These are phyloP conservation scores for Aythya baeri DNA, from an alignment of 2,113 vertebrate species.

Conservation along the genomic window DNA sequence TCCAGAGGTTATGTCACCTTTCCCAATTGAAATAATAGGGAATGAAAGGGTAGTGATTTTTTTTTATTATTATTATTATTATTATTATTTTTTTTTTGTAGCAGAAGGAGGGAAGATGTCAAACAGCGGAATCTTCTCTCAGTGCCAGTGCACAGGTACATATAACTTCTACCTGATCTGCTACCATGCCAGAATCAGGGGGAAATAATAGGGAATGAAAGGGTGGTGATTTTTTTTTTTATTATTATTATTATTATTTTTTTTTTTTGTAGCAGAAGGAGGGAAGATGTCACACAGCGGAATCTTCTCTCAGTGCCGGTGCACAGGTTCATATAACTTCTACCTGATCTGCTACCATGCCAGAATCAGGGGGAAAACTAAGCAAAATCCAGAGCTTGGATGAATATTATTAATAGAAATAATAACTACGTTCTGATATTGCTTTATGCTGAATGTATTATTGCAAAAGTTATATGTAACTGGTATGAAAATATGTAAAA, in stretches of 20 bases:
- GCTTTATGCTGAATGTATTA: constrained; percentile 25
- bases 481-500: not conserved
- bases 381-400: not conserved
- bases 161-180: not conserved
- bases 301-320: not conserved
- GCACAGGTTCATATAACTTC: not conserved
- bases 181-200: not conserved
- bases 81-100: not conserved
- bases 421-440: constrained; percentile 18
- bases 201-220: not conserved
- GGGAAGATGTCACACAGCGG: not conserved
- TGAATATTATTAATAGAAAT: constrained; percentile 2
- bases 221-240: not conserved
- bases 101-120: not conserved
- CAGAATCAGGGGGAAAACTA: not conserved
- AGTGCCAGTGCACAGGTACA: not conserved
- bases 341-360: not conserved
- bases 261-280: not conserved
- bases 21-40: not conserved
- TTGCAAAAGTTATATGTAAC: not conserved
- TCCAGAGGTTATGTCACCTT: not conserved
- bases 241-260: not conserved
- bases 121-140: not conserved
- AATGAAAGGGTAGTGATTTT: not conserved
- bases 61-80: not conserved